Evolutionary conservation across 2,113 vertebrate genomes (phyloP), one percentile per base, ranked within the genome.

Genomic region (Prionailurus bengalensis): DNA sequence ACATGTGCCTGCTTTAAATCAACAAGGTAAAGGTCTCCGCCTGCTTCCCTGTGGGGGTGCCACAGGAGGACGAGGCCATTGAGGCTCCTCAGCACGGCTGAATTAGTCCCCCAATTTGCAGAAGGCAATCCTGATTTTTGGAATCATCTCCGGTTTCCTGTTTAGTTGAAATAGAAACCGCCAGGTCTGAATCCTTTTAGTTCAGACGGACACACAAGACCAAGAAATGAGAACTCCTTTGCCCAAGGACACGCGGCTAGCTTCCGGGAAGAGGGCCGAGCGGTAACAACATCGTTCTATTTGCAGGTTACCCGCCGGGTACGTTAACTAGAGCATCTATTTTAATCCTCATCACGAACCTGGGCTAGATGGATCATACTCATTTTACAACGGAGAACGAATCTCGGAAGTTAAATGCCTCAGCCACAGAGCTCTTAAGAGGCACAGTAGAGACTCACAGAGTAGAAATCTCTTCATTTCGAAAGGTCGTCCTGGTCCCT

Each of bases 1-100:
- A 61, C 3, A 31, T 0, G 25, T 5, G 6, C 29, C 31, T 6
- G n/a, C 79, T 36, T 73, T 91, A 31, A 89, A 31, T 31, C 51
- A 48, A 53, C 53, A 94, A 48, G 39, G 25, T 15, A 29, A 42
- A 79, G 55, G 10, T 17, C 9, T 84, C 14, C 0, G 16, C 48
- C 55, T 68, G 68, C 48, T 51, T 71, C 76, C 58, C 48, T 48
- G 42, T 2, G 19, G 21, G 39, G 21, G 3, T 31, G 19, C 11
- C 39, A 23, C 31, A 11, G 1, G 1, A 89, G 6, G 48, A 45
- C 12, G 7, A 25, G 19, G 0, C 61, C 0, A n/a, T 15, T 10
- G 42, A 12, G 1, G 17, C 23, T 36, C 29, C 7, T 42, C 81
- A 63, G 48, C 55, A 33, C 1, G 45, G 61, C 25, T 74, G 36